Base-by-base conservation (phyloP, 2,113 vertebrate genomes). In the Suncus etruscus region DNA sequence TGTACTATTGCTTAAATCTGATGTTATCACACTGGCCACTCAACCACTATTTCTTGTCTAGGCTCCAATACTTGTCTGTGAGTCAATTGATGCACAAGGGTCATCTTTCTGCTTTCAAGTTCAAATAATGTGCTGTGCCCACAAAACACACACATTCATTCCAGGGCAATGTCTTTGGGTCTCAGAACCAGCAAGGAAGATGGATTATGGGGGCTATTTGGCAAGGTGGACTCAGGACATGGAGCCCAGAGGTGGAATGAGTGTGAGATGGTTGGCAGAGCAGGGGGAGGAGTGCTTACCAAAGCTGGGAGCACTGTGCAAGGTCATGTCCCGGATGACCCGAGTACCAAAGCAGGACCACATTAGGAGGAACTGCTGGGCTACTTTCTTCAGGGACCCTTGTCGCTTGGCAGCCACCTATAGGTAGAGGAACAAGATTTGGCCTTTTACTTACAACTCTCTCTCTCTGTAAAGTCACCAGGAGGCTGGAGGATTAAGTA, bases 291-390 rank as follows among this genome's bases (percentile, higher is more conserved):
- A 74, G 4, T 29, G 91, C 98, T 98, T 98, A 99, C 99, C 99
- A 51, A 99, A 99, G 97, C 99, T 99, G 84, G 99, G 99, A 6
- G 99, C 99, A 1, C 99, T 99, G 96, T 99, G 99, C 96, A 99
- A 98, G 94, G 99, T 99, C 99, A 99, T 99, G 89, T 99, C 99
- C 94, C 99, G 98, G 97, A 99, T 99, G 96, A 99, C 99, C 96
- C 99, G 98, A 91, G 99, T 99, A 91, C 99, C 99, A 18, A 99
- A 99, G 97, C 99, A 99, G 63, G 99, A 99, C 99, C 99, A 99
- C 99, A 99, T 99, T 97, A 99, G 97, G 90, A 99, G 98, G 97
- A 99, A 99, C 98, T 99, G 99, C 95, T 99, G 99, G 81, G 99
- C 99, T 91, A 99, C 98, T 97, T 99, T 99, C 98, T 99, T 99